Percentiles rank a stretch among this genome's conserved stretches.
Conservation (phyloP, 2,113 vertebrate species). For the Ammodytes dubius region DNA sequence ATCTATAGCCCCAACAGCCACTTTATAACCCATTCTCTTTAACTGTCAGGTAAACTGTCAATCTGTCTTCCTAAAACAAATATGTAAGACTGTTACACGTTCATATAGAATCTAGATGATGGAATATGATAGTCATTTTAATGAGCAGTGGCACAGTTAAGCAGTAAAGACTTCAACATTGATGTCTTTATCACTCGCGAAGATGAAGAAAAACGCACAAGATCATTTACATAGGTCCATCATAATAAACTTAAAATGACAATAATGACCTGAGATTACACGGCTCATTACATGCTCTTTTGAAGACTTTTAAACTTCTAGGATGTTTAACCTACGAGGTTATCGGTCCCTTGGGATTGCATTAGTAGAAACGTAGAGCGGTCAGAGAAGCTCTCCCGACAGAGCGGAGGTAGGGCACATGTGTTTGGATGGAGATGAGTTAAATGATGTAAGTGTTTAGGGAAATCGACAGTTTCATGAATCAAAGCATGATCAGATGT, state of each 20-base stretch:
- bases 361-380: background rate
- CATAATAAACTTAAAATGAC: constrained; percentile 44
- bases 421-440: constrained; percentile 38
- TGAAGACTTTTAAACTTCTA: constrained; percentile 27
- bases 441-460: constrained; percentile 62
- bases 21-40: constrained; percentile 8
- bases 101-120: constrained; percentile 48
- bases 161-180: constrained; percentile 10
- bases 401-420: constrained; percentile 36
- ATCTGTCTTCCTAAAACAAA: constrained; percentile 23
- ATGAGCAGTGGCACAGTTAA: constrained; percentile 45
- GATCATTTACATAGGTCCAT: constrained; percentile 19
- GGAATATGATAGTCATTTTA: constrained; percentile 35
- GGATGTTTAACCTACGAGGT: constrained; percentile 59
- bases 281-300: constrained; percentile 4
- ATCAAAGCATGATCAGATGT: constrained; percentile 65
- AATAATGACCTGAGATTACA: constrained; percentile 47
- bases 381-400: constrained; percentile 15
- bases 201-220: constrained; percentile 39
- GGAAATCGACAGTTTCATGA: constrained; percentile 58
- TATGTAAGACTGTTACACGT: background rate
- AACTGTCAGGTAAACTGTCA: constrained; percentile 29
- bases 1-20: constrained; percentile 25
- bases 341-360: constrained; percentile 42
- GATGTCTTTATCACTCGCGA: constrained; percentile 35